Evolutionary conservation across 2,113 vertebrate species (phyloP).

Genomic region (Empidonax alnorum): DNA sequence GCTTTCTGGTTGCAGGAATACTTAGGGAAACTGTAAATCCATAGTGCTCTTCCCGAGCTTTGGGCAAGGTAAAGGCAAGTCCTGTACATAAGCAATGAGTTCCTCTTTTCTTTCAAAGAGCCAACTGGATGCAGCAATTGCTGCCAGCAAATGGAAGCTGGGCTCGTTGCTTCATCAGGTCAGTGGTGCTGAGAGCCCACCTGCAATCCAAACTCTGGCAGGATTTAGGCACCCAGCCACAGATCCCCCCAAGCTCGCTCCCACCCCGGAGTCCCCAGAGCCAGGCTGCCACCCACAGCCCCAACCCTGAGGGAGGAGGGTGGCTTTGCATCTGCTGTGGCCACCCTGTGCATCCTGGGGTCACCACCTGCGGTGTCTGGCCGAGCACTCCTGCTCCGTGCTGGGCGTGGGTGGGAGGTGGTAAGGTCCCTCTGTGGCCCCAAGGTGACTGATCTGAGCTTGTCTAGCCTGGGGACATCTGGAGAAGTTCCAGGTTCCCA

Average conservation of each 20-base stretch:
- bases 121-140: background rate
- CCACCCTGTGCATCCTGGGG: fast-evolving
- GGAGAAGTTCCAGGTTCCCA: background rate
- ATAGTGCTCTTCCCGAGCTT: background rate
- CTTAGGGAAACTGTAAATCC: background rate
- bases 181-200: background rate
- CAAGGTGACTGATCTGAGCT: background rate
- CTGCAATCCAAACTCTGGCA: background rate
- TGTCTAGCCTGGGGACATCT: background rate
- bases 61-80: fast-evolving
- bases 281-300: background rate
- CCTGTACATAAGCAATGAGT: fast-evolving
- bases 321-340: background rate
- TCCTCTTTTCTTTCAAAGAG: background rate
- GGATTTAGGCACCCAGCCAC: background rate
- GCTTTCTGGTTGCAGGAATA: background rate
- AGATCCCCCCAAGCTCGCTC: background rate
- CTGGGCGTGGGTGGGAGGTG: background rate
- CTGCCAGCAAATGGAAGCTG: background rate
- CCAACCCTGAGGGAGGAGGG: background rate
- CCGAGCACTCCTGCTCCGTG: fast-evolving
- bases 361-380: background rate
- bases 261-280: background rate
- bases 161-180: background rate
- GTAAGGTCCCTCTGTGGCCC: background rate